Evolutionary conservation across 2,797 vertebrate genomes (phyloP), one percentile per base, ranked within the genome.

Genomic region (Hyperoplus immaculatus): DNA sequence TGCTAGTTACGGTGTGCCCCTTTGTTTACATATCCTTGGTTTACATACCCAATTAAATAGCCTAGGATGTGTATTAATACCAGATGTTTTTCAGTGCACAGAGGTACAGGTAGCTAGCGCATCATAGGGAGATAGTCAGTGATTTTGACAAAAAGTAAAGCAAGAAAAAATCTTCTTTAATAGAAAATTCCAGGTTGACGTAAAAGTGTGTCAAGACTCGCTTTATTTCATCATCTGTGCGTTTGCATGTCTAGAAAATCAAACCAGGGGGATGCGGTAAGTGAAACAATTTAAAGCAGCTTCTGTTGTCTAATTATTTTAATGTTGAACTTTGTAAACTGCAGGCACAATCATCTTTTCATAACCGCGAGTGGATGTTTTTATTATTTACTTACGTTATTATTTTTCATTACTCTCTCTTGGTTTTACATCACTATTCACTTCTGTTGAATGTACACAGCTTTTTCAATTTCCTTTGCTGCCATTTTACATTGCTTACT

Each of bases 311-410:
- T 21, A 8, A 80, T 67, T 66, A 7, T 68, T 69, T 69, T 71
- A 11, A 56, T 45, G 7, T 15, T 81, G 55, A 76, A 58, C 75
- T 82, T 83, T 80, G 16, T 69, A 69, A 79, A 74, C 51, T 69
- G 16, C 29, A 39, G 45, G 36, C 67, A 55, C 49, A 36, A 63
- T 56, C 14, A 72, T 70, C 66, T 83, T 15, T 46, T 72, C 51
- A 56, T 16, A 60, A 38, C 55, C 46, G 15, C 39, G 13, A 56
- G 47, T 16, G 69, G 68, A 72, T 50, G 75, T 62, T 73, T 74
- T 86, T 77, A 7, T 61, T 69, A 71, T 85, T 73, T 11, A 29
- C 62, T 60, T 42, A 76, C 38, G 62, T 60, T 72, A 64, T 75
- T 12, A 45, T 75, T 75, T 63, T 64, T 14, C 36, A 66, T 45